Evolutionary conservation across 1,140 invertebrate genomes (phyloP).

Genomic region (Stratiolaelaps scimitus): DNA sequence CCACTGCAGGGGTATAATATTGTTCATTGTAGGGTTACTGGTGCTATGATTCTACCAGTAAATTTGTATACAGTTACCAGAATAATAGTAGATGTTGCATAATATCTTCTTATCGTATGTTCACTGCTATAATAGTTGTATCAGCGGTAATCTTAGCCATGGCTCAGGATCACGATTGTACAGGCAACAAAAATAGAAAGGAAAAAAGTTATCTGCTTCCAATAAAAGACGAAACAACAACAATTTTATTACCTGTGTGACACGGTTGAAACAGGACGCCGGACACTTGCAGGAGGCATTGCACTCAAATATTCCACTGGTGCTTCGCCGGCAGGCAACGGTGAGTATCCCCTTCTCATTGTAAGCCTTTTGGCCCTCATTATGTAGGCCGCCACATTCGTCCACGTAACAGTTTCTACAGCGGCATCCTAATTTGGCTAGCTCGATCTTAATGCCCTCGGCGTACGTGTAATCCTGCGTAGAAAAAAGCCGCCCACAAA

Average conservation of each 20-base stretch:
- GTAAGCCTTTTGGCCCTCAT: neutral
- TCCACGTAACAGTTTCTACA: constrained; percentile 3
- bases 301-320: neutral
- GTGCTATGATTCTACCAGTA: too few relatives aligned
- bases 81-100: too few relatives aligned
- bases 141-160: too few relatives aligned
- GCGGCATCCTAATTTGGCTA: neutral
- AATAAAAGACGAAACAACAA: neutral
- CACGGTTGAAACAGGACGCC: constrained; percentile 13
- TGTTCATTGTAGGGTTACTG: too few relatives aligned
- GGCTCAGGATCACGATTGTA: neutral
- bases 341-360: neutral
- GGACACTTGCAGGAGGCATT: constrained; percentile 6
- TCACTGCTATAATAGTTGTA: too few relatives aligned
- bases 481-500: too few relatives aligned
- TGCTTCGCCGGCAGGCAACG: neutral
- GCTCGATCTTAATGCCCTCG: neutral
- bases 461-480: constrained; percentile 13
- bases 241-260: constrained; percentile 14
- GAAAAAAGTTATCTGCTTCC: neutral
- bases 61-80: too few relatives aligned
- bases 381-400: neutral
- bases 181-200: neutral
- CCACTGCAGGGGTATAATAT: too few relatives aligned
- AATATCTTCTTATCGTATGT: too few relatives aligned